Evolutionary conservation across 2,113 vertebrate species (phyloP).

Genomic region (Acrocephalus kingi): DNA sequence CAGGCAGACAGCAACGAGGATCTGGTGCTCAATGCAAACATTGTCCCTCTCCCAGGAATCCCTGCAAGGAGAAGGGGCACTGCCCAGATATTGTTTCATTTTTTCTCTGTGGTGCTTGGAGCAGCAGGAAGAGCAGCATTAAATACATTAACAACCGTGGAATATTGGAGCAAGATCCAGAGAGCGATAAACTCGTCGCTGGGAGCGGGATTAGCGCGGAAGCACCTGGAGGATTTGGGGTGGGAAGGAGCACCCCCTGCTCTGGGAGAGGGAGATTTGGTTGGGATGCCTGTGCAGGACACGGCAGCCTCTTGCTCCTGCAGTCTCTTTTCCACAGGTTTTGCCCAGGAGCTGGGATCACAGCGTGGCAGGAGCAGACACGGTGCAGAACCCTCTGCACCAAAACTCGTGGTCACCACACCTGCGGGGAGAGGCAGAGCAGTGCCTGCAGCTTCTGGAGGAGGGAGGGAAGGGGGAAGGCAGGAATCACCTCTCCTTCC

Average conservation of each 20-base stretch:
- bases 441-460: neutral
- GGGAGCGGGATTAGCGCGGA: accelerated
- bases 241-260: neutral
- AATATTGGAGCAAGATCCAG: neutral
- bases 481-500: neutral
- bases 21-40: neutral
- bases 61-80: neutral
- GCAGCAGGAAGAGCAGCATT: neutral
- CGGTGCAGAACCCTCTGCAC: accelerated
- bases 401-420: accelerated
- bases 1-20: neutral
- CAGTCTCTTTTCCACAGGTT: neutral
- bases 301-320: accelerated
- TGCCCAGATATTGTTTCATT: neutral
- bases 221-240: neutral
- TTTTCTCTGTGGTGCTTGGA: neutral
- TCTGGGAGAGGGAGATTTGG: neutral
- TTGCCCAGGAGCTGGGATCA: neutral
- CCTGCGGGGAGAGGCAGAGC: neutral
- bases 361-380: neutral
- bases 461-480: neutral
- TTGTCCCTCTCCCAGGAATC: neutral
- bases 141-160: neutral
- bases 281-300: neutral
- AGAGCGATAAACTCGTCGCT: neutral